Evolutionary conservation across 1,140 invertebrate species (phyloP), one percentile per base, ranked within the genome.

Genomic region (Caerostris extrusa): DNA sequence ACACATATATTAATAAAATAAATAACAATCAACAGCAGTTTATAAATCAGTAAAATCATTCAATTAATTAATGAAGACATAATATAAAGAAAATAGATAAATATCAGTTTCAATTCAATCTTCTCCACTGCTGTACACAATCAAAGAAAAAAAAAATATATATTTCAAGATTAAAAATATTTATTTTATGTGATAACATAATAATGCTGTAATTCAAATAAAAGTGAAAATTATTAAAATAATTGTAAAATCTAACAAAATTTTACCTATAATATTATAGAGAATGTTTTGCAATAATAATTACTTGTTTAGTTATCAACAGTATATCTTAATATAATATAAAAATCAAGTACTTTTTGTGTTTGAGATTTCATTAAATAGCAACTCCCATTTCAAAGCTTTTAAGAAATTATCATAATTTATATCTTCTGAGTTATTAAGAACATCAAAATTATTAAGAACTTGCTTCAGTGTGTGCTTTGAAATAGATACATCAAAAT

Each of bases 401-500:
- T 61, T 53, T 3, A 61, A n/a, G 64, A 61, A 87, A 53, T 60
- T 60, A 64, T 87, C 60, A 87, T 61, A 87, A 50, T 50, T 61
- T 87, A 60, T 87, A 50, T 53, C 34, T 64, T 60, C 85, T 34
- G 19, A n/a, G 17, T 87, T 64, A 61, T 61, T n/a, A 12, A 61
- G 6, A 34, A 87, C 19, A 6, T 14, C 58, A 34, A 57, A 61
- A 50, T 12, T 14, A 57, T 10, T 12, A 7, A 87, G 56, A 53
- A 87, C 34, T 87, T 87, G 56, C 19, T 87, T 60, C 56, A 61
- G 17, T 10, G 19, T 50, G 34, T 87, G 58, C 58, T 61, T 53
- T 50, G 85, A 60, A 53, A 87, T 12, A 34, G 34, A 64, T 8
- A 87, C 58, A 50, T 60, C 85, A 67, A 87, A 87, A 12, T 87